Percentiles rank a stretch among this genome's conserved stretches.
Evolutionary conservation across 2,797 vertebrate genomes (phyloP).

Genomic region (Betta splendens): DNA sequence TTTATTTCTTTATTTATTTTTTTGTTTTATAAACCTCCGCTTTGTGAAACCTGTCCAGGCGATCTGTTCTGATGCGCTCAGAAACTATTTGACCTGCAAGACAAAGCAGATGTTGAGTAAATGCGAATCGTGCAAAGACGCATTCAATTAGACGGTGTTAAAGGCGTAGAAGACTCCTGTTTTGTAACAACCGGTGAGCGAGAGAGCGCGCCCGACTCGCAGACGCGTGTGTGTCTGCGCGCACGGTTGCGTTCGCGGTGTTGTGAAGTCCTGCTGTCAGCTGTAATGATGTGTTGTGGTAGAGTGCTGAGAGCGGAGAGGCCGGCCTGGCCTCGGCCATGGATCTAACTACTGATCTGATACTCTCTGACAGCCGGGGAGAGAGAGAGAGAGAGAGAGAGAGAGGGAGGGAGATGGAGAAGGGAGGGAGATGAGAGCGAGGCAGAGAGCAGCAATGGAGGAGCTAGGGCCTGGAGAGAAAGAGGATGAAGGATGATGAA

Average conservation of each 20-base stretch:
- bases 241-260: conserved; percentile 23
- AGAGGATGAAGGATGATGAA: conserved; percentile 43
- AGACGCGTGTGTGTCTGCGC: conserved; percentile 7
- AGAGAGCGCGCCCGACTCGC: conserved; percentile 20
- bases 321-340: conserved; percentile 73
- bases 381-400: conserved; percentile 33
- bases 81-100: conserved; percentile 22
- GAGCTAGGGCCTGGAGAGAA: conserved; percentile 45
- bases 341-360: conserved; percentile 80
- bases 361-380: conserved; percentile 71
- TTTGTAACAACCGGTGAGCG: conserved; percentile 13
- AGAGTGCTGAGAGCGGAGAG: conserved; percentile 73
- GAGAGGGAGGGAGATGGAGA: conserved; percentile 28
- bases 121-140: conserved; percentile 36
- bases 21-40: conserved; percentile 47
- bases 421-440: conserved; percentile 43
- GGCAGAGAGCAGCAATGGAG: conserved; percentile 52
- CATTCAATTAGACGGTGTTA: conserved; percentile 30
- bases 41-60: conserved; percentile 52
- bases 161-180: conserved; percentile 35
- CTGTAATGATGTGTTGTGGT: conserved; percentile 79
- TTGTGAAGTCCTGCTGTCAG: conserved; percentile 75
- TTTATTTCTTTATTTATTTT: too few relatives aligned
- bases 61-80: too few relatives aligned
- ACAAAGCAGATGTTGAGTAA: conserved; percentile 26